Percentiles rank a stretch among this genome's conserved stretches.
Evolutionary conservation across 92 coral and sea anemone genomes (phyloP).

Genomic region (Zoanthus sociatus): DNA sequence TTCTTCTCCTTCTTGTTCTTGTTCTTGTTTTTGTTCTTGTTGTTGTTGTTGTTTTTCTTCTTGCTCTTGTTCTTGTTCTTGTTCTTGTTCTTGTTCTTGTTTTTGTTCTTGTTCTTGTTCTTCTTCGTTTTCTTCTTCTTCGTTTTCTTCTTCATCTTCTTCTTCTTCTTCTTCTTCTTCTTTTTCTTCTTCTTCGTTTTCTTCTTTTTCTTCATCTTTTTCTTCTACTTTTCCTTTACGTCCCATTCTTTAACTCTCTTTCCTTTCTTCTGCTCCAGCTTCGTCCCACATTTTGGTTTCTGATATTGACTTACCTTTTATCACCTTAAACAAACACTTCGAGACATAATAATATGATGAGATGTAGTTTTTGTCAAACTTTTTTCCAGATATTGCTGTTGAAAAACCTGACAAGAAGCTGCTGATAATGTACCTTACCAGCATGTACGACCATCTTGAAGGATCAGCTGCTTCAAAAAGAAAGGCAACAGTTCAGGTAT

Average conservation of each 20-base stretch:
- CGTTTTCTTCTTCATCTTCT: neutral
- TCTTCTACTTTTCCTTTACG: neutral
- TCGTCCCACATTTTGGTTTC: neutral
- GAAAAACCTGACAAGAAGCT: conserved; percentile 92
- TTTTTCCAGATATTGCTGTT: conserved; percentile 78
- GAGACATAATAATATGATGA: neutral
- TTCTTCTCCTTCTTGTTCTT: too few relatives aligned
- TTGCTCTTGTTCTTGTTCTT: too few relatives aligned
- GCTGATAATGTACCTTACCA: conserved; percentile 93
- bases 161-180: neutral
- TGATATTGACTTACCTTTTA: neutral
- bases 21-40: too few relatives aligned
- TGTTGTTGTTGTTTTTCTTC: too few relatives aligned
- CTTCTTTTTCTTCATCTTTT: neutral
- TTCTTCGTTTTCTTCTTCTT: neutral
- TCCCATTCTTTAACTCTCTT: neutral
- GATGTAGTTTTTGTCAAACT: neutral
- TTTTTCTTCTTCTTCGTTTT: neutral
- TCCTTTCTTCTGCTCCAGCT: neutral
- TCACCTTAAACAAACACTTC: neutral
- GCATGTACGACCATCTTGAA: conserved; percentile 84
- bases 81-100: too few relatives aligned
- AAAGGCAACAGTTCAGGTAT: conserved; percentile 18
- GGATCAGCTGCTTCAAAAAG: conserved; percentile 33
- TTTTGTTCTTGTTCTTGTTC: too few relatives aligned